Base-by-base conservation (phyloP, 2,113 vertebrate genomes). In the Sterrhoptilus dennistouni region DNA sequence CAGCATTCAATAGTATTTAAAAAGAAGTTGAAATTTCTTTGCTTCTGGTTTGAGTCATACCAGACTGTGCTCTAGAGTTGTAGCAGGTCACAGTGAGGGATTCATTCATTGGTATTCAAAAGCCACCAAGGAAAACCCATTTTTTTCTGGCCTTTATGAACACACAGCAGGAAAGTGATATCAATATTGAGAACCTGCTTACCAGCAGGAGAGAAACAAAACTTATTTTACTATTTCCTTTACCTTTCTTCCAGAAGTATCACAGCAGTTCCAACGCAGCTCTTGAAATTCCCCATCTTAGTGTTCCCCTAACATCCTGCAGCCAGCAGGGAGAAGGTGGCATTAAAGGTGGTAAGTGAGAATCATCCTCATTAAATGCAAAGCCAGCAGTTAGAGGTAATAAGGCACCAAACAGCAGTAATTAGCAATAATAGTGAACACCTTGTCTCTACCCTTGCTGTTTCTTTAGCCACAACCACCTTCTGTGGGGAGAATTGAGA, bases 271-370 rank as follows among this genome's bases (percentile, higher is more conserved):
- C 35, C 13, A 42, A 25, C 21, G 3, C 1, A 2, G 11, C 3
- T 29, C 52, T 49, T 23, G 11, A 69, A 80, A 29, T 20, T 21
- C 36, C 6, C 10, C 4, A 0, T 11, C 23, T 72, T 49, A 13
- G 11, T 13, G 8, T 2, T 53, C 16, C 65, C 14, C 11, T 12
- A 5, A 12, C 2, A n/a, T 7, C 21, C 60, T 7, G 2, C 0
- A 1, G 12, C 44, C 6, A 25, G 4, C 9, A 63, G 28, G 20
- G 54, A 74, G 16, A 29, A 54, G 22, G 11, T 4, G 21, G 3
- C 5, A 13, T 5, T 47, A 12, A 64, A 76, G 40, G 6, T 6
- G 5, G 12, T n/a, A n/a, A n/a, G 14, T 4, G 2, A 60, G 38
- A 68, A 8, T 50, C 45, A 33, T 7, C n/a, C 17, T 80, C n/a